Evolutionary conservation across 2,888 invertebrate genomes (phyloP).

Genomic region (Lithophane semibrunnea): DNA sequence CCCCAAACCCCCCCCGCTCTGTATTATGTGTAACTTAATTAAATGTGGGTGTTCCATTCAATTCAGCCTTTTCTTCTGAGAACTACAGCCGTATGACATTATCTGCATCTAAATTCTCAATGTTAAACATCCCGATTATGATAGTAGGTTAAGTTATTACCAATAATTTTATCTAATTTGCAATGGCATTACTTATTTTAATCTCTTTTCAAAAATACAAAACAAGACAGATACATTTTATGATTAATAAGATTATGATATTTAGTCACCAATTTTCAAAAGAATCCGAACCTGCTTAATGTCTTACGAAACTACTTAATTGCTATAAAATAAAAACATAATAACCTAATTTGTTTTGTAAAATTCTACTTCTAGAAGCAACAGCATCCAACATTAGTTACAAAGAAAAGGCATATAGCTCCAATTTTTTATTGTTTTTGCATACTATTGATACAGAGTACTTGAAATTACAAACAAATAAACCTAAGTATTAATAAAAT

Average conservation of each 20-base stretch:
- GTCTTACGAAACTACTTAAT: background rate
- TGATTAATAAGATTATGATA: background rate
- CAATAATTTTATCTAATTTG: background rate
- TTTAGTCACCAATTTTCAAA: background rate
- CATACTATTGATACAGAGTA: background rate
- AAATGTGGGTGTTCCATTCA: background rate
- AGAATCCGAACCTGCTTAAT: background rate
- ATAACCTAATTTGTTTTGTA: background rate
- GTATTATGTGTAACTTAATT: background rate
- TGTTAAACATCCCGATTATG: too few species aligned
- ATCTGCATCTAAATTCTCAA: background rate
- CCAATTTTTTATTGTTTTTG: background rate
- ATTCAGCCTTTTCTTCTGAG: too few species aligned
- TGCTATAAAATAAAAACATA: background rate
- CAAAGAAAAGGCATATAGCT: background rate
- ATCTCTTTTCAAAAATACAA: background rate
- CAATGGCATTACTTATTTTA: too few species aligned
- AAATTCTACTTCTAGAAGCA: background rate
- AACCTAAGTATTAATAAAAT: conserved; percentile 3
- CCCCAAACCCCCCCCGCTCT: background rate
- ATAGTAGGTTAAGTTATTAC: background rate
- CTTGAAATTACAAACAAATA: conserved; percentile 1
- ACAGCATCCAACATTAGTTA: background rate
- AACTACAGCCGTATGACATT: too few species aligned
- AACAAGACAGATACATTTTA: background rate